phyloP scores from a whole-genome alignment of 2,113 vertebrate genomes.

The Prietella phreatophila region DNA sequence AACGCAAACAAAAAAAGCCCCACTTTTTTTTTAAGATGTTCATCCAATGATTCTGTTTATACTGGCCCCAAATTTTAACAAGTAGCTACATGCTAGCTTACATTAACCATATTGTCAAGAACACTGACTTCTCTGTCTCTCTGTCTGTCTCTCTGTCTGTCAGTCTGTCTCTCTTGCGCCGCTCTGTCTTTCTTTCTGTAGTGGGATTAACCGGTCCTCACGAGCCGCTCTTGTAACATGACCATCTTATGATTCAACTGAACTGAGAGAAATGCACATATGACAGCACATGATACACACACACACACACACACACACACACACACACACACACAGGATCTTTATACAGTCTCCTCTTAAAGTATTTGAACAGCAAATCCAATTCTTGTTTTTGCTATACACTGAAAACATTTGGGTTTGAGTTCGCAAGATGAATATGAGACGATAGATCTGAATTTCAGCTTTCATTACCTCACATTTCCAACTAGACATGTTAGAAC shows the following conservation, averaged over 20 bases:
- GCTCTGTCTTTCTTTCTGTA: constrained; percentile 37
- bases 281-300: constrained; percentile 40
- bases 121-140: constrained; percentile 4
- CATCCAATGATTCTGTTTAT: neutral
- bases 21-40: no score
- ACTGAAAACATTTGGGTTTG: neutral
- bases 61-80: neutral
- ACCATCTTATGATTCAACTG: constrained; percentile 59
- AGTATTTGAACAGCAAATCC: neutral
- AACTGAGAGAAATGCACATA: constrained; percentile 12
- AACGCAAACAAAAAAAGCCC: no score
- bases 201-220: constrained; percentile 67
- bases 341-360: neutral
- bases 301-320: constrained; percentile 7
- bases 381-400: neutral
- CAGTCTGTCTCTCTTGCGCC: constrained; percentile 25
- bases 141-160: constrained; percentile 26
- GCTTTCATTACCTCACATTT: neutral
- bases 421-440: neutral
- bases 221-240: constrained; percentile 59
- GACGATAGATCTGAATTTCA: neutral
- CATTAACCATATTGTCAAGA: no score
- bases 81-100: neutral
- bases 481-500: neutral
- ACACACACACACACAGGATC: neutral